Base-by-base conservation (phyloP, 1,140 invertebrate genomes). In the Zaprionus ornatus region DNA sequence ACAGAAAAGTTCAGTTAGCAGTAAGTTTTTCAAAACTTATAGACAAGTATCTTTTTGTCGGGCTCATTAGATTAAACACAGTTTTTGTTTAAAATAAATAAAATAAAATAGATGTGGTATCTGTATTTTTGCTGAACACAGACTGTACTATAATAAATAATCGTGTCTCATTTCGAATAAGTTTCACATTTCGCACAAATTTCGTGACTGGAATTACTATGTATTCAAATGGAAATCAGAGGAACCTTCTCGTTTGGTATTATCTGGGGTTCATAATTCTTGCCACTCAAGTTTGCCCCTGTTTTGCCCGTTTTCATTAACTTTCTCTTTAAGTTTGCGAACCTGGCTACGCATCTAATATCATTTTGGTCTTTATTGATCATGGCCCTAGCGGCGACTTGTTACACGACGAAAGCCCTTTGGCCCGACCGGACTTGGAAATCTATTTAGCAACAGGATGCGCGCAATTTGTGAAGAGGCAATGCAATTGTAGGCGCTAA, bases 401-500 rank as follows among this genome's bases (percentile, higher is more conserved):
- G 35, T 48, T 23, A 37, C 27, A 48, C 23, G 15, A 48, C 23
- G 15, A 27, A 65, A 37, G 17, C 29, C 12, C 17, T 60, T 37
- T 50, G 12, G 23, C 35, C 27, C 19, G 29, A 25, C 10, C 12
- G 17, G 40, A 57, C 29, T 62, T 77, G 42, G 61, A 67, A 86
- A 87, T 83, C 70, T 68, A 70, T 73, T 87, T 87, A 87, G 55
- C 68, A 71, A 57, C 77, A 84, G 83, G 83, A 87, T 77, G 73
- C 65, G 54, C 35, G 60, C 84, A 87, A 87, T 87, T 87, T 87
- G 67, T 70, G 42, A 48, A 57, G 64, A 80, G 74, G 74, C 64
- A 83, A 87, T 83, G 77, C 83, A 86, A 88, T 86, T 80, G 66
- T 56, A 35, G 19, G 50, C 21, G 63, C 13, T n/a, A 55, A 25